A percentile compares a stretch with the other conserved stretches of the same genome.
Evolutionary conservation across 2,888 invertebrate species (phyloP).

Genomic region (Temnothorax rugatulus): DNA sequence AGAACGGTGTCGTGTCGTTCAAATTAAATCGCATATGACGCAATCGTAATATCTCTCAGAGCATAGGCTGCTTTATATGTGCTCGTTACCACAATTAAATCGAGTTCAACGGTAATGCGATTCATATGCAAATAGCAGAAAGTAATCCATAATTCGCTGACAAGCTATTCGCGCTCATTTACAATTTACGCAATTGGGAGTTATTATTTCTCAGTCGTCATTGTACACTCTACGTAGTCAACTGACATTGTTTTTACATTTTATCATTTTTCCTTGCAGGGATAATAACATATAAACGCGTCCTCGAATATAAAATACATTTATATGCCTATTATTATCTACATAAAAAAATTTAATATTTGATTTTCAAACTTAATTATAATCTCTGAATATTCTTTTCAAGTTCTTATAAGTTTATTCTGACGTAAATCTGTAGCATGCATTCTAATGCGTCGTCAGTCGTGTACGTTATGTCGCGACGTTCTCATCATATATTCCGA

Average conservation of each 20-base stretch:
- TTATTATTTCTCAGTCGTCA: neutral
- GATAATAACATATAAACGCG: neutral
- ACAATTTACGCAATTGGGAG: slow-evolving; percentile 18
- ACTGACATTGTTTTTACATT: neutral
- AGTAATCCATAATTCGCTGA: slow-evolving; percentile 36
- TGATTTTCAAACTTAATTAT: neutral
- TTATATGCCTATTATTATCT: neutral
- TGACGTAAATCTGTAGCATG: neutral
- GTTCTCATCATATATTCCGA: slow-evolving; percentile 11
- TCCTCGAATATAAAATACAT: neutral
- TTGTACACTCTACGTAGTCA: neutral
- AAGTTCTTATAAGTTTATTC: neutral
- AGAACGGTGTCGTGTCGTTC: slow-evolving; percentile 3
- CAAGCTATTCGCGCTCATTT: slow-evolving; percentile 24
- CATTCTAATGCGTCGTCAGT: slow-evolving; percentile 23
- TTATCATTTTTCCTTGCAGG: neutral
- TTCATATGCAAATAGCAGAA: slow-evolving; percentile 34
- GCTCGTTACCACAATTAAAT: slow-evolving; percentile 31
- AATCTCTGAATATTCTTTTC: neutral
- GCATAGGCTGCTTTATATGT: slow-evolving; percentile 19
- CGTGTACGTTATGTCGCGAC: neutral
- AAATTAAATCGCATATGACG: slow-evolving; percentile 44
- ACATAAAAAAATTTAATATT: neutral
- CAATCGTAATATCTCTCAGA: slow-evolving; percentile 17
- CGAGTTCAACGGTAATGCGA: slow-evolving; percentile 23